These are phyloP conservation scores for Otis tarda DNA, from an alignment of 2,113 vertebrate species.

Conservation along the genomic window DNA sequence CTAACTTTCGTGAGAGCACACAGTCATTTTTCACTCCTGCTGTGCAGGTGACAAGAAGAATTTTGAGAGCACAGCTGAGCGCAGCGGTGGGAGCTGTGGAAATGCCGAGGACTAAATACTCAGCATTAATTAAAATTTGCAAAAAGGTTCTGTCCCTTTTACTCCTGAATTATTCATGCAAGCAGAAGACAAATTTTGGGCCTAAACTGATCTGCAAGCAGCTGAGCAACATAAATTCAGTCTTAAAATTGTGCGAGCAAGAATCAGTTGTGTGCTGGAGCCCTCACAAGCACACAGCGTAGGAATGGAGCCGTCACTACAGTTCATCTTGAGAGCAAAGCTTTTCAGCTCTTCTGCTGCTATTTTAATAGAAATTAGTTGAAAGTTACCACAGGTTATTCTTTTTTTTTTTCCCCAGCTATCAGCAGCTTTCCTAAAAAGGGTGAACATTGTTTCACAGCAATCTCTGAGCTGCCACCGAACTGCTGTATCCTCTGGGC, in stretches of 20 bases:
- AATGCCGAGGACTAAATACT: background rate
- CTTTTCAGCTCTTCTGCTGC: background rate
- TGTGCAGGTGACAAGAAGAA: background rate
- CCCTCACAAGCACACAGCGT: background rate
- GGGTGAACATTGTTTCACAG: background rate
- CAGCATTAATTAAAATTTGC: background rate
- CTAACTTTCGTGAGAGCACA: background rate
- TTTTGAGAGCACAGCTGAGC: background rate
- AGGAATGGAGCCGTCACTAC: background rate
- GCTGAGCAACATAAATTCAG: background rate
- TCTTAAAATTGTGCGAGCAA: background rate
- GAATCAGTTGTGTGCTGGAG: background rate
- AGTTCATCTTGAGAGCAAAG: background rate
- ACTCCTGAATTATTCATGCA: background rate
- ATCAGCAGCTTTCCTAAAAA: background rate
- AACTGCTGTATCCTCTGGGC: background rate
- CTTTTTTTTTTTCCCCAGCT: background rate
- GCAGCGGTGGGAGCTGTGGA: background rate
- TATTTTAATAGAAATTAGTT: background rate
- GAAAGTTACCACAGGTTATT: background rate
- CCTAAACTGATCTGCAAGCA: background rate
- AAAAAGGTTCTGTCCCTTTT: background rate
- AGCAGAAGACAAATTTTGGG: background rate
- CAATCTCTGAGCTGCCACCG: background rate
- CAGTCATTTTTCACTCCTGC: background rate